Percentiles rank a stretch among this genome's conserved stretches.
phyloP scores from a whole-genome alignment of 2,113 vertebrate genomes.

The Odocoileus hemionus region DNA sequence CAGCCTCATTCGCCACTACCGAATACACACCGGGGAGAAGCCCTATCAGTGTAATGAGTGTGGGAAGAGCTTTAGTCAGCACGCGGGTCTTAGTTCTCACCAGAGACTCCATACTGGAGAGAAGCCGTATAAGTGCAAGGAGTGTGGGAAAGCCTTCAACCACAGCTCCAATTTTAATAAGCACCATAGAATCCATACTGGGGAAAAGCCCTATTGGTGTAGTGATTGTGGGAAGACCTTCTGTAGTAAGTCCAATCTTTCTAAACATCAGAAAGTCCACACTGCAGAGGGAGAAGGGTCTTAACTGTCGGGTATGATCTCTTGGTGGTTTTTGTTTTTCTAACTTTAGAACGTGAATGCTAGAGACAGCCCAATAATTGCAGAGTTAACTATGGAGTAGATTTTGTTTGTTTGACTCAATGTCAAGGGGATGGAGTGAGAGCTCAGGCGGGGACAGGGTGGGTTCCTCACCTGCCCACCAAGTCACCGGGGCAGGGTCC shows the following conservation, averaged over 20 bases:
- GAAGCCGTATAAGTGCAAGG: slow-evolving; percentile 72
- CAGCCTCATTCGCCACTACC: slow-evolving; percentile 74
- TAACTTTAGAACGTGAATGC: slow-evolving; percentile 5
- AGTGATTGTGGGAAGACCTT: slow-evolving; percentile 72
- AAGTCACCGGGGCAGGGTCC: background rate
- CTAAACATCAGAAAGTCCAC: slow-evolving; percentile 76
- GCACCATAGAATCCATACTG: slow-evolving; percentile 69
- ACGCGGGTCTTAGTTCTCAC: slow-evolving; percentile 75
- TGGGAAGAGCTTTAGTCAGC: slow-evolving; percentile 76
- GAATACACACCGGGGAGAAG: slow-evolving; percentile 75
- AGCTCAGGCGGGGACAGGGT: background rate
- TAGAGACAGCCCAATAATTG: slow-evolving; percentile 28
- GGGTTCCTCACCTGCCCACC: background rate
- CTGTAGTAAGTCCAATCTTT: slow-evolving; percentile 77
- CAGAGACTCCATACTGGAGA: slow-evolving; percentile 76
- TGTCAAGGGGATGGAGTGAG: background rate
- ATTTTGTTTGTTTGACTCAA: background rate
- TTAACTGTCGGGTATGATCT: background rate
- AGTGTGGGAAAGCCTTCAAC: slow-evolving; percentile 73
- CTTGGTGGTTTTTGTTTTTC: background rate
- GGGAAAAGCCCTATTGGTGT: slow-evolving; percentile 76
- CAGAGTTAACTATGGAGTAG: background rate
- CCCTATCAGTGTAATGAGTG: slow-evolving; percentile 74
- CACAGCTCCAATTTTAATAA: slow-evolving; percentile 74
- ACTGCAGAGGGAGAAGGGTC: slow-evolving; percentile 62